These are phyloP conservation scores for Chromis chromis DNA, from an alignment of 2,797 vertebrate species.

Conservation along the genomic window DNA sequence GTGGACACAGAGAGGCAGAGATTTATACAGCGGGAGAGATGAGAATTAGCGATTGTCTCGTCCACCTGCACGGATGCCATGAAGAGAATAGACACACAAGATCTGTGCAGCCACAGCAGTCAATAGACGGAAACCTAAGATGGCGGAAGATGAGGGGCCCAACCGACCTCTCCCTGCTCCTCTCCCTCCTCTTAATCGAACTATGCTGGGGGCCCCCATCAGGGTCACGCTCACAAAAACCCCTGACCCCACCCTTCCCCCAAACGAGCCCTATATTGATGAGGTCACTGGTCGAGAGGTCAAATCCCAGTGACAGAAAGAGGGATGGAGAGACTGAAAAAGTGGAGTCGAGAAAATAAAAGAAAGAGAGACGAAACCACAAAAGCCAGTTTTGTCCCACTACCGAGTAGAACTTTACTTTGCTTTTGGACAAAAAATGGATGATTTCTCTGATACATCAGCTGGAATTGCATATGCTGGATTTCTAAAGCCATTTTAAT, in stretches of 20 bases:
- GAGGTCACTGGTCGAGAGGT: constrained; percentile 70
- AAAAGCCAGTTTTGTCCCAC: not conserved
- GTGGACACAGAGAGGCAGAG: constrained; percentile 20
- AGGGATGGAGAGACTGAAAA: constrained; percentile 21
- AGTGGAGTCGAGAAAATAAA: not conserved
- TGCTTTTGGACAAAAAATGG: no score
- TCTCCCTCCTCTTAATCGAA: constrained; percentile 50
- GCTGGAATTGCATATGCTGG: not conserved
- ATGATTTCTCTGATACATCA: not conserved
- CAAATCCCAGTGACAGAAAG: constrained; percentile 52
- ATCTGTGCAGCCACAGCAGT: constrained; percentile 34
- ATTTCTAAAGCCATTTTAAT: not conserved
- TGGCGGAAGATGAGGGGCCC: constrained; percentile 52
- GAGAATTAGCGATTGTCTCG: constrained; percentile 52
- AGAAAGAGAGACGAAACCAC: not conserved
- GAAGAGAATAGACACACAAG: constrained; percentile 41
- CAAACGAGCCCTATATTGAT: constrained; percentile 71
- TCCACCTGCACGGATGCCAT: constrained; percentile 56
- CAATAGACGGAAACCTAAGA: constrained; percentile 70
- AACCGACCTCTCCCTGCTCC: constrained; percentile 25
- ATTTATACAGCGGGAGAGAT: constrained; percentile 45
- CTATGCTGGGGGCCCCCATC: constrained; percentile 56
- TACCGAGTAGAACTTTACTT: not conserved
- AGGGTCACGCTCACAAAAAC: constrained; percentile 56
- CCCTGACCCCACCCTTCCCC: constrained; percentile 57